Percentiles rank a stretch among this genome's conserved stretches.
phyloP scores from a whole-genome alignment of 2,113 vertebrate genomes.

The Ifrita kowaldi region DNA sequence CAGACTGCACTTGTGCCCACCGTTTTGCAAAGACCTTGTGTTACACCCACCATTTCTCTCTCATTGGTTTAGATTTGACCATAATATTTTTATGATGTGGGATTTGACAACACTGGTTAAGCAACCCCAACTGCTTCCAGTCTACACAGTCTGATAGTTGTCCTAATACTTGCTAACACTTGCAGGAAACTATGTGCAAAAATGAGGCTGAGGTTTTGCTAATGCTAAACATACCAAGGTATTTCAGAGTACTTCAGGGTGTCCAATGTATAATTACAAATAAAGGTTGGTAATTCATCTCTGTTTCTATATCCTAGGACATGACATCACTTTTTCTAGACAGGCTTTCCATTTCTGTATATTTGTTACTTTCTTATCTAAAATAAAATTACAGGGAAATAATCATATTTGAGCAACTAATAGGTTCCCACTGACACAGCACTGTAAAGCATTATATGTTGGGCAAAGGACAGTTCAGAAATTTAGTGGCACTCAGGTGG shows the following conservation, averaged over 20 bases:
- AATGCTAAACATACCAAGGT: constrained; percentile 43
- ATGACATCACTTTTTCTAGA: neutral
- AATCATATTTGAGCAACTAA: neutral
- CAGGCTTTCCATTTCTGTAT: neutral
- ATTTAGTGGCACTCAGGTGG: neutral
- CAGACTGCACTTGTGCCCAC: neutral
- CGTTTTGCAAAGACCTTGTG: neutral
- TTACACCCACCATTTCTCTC: neutral
- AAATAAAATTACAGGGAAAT: neutral
- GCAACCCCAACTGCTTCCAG: constrained; percentile 10
- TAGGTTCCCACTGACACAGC: neutral
- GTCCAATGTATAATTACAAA: constrained; percentile 33
- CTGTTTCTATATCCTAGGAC: neutral
- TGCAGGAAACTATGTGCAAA: constrained; percentile 25
- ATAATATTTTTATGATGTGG: neutral
- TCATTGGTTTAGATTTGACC: constrained; percentile 19
- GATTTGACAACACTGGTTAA: neutral
- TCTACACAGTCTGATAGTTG: neutral
- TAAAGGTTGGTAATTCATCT: neutral
- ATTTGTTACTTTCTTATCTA: neutral
- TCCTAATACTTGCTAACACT: neutral
- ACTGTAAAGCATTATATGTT: neutral
- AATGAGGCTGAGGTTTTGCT: constrained; percentile 47
- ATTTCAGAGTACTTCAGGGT: neutral
- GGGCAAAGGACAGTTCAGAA: neutral